phyloP scores from a whole-genome alignment of 1,140 invertebrate species.

The Dufourea novaeangliae region DNA sequence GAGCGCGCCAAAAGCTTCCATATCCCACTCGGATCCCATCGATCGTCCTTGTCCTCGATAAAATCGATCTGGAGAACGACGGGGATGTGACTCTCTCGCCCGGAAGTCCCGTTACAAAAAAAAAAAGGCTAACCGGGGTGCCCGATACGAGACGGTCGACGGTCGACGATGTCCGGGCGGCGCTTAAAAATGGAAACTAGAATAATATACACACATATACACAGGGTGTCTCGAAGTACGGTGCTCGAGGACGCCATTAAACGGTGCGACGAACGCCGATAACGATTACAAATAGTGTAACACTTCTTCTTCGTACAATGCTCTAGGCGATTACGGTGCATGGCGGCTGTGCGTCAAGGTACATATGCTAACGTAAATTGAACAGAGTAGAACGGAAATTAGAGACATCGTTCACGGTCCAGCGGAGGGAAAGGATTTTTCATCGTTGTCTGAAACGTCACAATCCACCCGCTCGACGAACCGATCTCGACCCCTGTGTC shows the following conservation, averaged over 20 bases:
- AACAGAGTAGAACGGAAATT: constrained; percentile 4
- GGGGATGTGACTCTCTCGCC: too few relatives aligned
- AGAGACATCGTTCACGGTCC: constrained; percentile 3
- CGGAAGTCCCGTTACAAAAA: neutral
- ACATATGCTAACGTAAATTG: constrained; percentile 46
- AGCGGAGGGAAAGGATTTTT: too few relatives aligned
- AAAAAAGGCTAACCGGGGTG: neutral
- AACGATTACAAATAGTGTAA: neutral
- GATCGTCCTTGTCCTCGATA: neutral
- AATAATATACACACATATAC: constrained; percentile 66
- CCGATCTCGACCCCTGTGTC: constrained; percentile 11
- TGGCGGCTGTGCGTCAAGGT: constrained; percentile 55
- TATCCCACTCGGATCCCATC: neutral
- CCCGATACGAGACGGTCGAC: neutral
- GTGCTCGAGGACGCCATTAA: constrained; percentile 51
- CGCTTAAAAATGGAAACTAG: constrained; percentile 47
- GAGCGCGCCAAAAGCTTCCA: neutral
- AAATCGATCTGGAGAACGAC: neutral
- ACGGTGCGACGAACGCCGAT: constrained; percentile 18
- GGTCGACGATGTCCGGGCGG: neutral
- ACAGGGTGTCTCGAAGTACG: constrained; percentile 52
- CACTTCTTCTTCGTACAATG: constrained; percentile 14
- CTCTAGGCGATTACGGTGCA: constrained; percentile 38
- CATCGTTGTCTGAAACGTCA: neutral
- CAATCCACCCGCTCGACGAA: neutral